Base-by-base conservation (phyloP, 2,113 vertebrate genomes). In the Cynopterus brachyotis region DNA sequence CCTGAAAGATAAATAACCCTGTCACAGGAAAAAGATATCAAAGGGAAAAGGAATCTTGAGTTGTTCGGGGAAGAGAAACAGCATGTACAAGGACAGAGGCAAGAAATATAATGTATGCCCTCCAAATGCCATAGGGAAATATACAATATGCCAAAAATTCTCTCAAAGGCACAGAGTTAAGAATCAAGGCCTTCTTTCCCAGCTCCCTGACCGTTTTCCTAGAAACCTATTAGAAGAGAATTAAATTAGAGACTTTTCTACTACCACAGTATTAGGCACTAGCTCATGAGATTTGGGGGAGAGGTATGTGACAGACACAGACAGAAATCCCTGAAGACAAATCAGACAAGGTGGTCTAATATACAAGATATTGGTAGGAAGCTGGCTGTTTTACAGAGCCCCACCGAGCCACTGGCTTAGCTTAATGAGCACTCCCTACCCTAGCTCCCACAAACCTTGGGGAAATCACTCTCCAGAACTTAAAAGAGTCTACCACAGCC, bases 251-350 rank as follows among this genome's bases (percentile, higher is more conserved):
- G 57, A 89, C 35, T 57, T 62, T 82, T 73, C 64, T 8, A 35
- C 32, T 17, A 94, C 22, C 19, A 64, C 12, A 53, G 40, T 59
- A 95, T 78, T 72, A 60, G 80, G n/a, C 9, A 64, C 60, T 37
- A 94, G 64, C n/a, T 96, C 62, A 91, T 84, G 76, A 89, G 62
- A 96, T 89, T 22, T 90, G 75, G 35, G 45, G 40, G 24, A 84
- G 26, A 93, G 26, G 13, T 91, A 1, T 69, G 26, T 40, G 82
- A 95, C 15, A 95, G 32, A 50, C n/a, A 96, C n/a, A 90, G 24
- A 81, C 19, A 97, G 64, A 97, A 95, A 89, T 55, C 32, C 32
- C 67, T 93, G 47, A 81, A 90, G 40, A 91, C 75, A 86, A 95
- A 89, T 24, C 42, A 92, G 50, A 53, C 11, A 94, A 73, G 30